A percentile compares a stretch with the other conserved stretches of the same genome.
phyloP scores from a whole-genome alignment of 2,888 invertebrate genomes.

The Gandaritis pyraliata region DNA sequence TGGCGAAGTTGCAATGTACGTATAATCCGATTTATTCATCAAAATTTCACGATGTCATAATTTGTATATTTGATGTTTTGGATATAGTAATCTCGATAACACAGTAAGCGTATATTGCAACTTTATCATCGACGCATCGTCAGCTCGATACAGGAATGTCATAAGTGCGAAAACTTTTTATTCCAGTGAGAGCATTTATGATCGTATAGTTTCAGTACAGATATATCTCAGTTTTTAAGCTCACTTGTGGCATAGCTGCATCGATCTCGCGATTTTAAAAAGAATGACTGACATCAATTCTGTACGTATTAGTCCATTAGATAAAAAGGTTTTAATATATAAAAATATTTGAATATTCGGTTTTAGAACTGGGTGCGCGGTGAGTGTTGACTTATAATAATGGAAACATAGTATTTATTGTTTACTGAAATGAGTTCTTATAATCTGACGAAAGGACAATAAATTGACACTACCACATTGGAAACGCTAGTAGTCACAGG shows the following conservation, averaged over 20 bases:
- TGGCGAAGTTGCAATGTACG: slow-evolving; percentile 55
- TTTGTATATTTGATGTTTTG: slow-evolving; percentile 22
- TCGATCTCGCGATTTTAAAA: slow-evolving; percentile 14
- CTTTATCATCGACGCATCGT: slow-evolving; percentile 20
- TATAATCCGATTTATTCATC: slow-evolving; percentile 26
- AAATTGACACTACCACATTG: slow-evolving; percentile 14
- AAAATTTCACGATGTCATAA: background rate
- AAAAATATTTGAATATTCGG: slow-evolving; percentile 47
- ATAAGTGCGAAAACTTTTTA: background rate
- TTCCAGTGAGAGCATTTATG: slow-evolving; percentile 6
- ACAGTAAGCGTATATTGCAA: slow-evolving; percentile 23
- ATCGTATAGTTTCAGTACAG: background rate
- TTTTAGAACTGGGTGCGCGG: slow-evolving; percentile 47
- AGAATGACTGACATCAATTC: slow-evolving; percentile 70
- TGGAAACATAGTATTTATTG: slow-evolving; percentile 26
- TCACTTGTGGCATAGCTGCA: slow-evolving; percentile 21
- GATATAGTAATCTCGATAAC: slow-evolving; percentile 33
- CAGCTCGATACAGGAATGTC: slow-evolving; percentile 21
- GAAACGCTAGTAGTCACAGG: slow-evolving; percentile 21
- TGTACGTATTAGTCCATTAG: slow-evolving; percentile 71
- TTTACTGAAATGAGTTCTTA: slow-evolving; percentile 13
- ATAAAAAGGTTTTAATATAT: slow-evolving; percentile 59
- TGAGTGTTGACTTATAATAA: slow-evolving; percentile 45
- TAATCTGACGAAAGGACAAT: slow-evolving; percentile 32
- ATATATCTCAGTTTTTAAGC: background rate